These are phyloP conservation scores for Oxyruncus cristatus DNA, from an alignment of 2,113 vertebrate genomes.

Conservation along the genomic window DNA sequence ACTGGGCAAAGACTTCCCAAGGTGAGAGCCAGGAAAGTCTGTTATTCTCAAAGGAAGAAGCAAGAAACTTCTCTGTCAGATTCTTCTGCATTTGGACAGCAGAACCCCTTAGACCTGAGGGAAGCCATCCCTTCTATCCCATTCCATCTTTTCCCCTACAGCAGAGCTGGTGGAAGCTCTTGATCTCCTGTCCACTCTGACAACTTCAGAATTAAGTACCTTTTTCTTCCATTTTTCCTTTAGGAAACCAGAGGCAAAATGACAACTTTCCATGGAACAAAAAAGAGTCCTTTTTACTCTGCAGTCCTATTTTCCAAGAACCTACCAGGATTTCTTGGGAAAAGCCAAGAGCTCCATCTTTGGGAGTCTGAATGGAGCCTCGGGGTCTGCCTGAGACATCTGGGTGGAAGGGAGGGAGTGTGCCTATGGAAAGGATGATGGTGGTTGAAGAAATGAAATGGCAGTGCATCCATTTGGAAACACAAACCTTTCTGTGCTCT, in stretches of 20 bases:
- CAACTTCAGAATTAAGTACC: background rate
- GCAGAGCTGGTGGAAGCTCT: background rate
- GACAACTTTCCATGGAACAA: constrained; percentile 13
- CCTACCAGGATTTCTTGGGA: background rate
- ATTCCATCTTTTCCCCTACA: background rate
- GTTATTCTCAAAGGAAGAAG: background rate
- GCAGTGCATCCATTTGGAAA: background rate
- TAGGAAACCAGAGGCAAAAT: background rate
- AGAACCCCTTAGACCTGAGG: background rate
- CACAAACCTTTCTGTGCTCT: background rate
- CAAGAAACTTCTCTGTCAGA: background rate
- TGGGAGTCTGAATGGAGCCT: background rate
- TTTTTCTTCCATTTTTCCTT: background rate
- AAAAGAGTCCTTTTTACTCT: background rate
- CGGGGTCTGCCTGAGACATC: background rate
- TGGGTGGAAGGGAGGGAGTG: background rate
- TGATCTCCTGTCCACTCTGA: background rate
- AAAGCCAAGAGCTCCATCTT: background rate
- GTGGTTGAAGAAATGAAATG: background rate
- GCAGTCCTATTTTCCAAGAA: background rate
- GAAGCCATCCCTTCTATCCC: background rate
- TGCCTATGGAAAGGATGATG: constrained; percentile 16
- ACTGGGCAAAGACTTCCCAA: background rate
- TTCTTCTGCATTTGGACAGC: background rate
- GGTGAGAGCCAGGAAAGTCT: constrained; percentile 43